A percentile compares a stretch with the other conserved stretches of the same genome.
Evolutionary conservation across 2,797 vertebrate genomes (phyloP).

Genomic region (Saguinus oedipus): DNA sequence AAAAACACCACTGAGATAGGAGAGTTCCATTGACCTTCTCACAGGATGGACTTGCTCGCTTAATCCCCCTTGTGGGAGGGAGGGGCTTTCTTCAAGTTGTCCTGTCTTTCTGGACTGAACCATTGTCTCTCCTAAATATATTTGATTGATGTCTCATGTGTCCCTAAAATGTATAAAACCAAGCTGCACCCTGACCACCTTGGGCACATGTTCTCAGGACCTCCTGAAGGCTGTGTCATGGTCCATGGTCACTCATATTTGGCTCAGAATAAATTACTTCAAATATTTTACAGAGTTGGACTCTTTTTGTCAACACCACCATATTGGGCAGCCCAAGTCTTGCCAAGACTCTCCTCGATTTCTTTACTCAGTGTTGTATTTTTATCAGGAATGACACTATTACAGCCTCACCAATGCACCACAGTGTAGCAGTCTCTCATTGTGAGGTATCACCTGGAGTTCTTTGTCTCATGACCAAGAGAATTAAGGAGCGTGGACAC

Average conservation of each 20-base stretch:
- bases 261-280: background rate
- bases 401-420: background rate
- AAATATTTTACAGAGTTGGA: background rate
- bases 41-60: background rate
- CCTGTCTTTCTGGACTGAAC: background rate
- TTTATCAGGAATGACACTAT: background rate
- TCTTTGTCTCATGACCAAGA: background rate
- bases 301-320: background rate
- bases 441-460: background rate
- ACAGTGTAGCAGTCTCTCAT: background rate
- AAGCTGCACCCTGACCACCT: background rate
- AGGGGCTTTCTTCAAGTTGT: background rate
- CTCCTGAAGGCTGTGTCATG: background rate
- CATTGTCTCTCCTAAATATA: background rate
- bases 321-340: background rate
- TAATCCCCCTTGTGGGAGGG: background rate
- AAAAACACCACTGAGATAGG: background rate
- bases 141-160: background rate
- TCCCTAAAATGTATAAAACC: background rate
- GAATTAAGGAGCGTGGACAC: background rate
- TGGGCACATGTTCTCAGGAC: background rate
- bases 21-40: background rate
- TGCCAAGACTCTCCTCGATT: background rate
- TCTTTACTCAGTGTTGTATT: background rate
- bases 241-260: background rate